Conservation (phyloP, 2,113 vertebrate species). For the Prochilodus magdalenae region DNA sequence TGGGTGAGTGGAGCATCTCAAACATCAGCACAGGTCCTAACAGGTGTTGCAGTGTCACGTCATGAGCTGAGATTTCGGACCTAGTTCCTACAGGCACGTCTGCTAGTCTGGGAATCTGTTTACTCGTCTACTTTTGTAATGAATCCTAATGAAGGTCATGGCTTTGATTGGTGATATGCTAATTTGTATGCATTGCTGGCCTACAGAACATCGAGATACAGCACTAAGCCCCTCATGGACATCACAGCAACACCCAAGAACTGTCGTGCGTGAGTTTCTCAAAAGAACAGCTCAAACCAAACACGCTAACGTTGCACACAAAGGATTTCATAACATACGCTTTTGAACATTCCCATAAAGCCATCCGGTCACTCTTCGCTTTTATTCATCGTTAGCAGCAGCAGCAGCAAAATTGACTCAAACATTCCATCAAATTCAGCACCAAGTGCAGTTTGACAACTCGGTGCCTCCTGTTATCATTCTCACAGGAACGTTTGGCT, state of each 20-base stretch:
- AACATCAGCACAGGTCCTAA: too few relatives aligned
- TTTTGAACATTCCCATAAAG: too few relatives aligned
- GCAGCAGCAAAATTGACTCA: neutral
- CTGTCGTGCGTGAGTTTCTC: neutral
- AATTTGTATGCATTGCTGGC: neutral
- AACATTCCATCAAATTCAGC: neutral
- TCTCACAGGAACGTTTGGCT: neutral
- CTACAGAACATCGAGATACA: neutral
- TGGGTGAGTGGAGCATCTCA: too few relatives aligned
- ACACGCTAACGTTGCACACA: neutral
- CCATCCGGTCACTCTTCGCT: too few relatives aligned
- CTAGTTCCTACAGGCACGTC: neutral
- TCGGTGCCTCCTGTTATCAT: neutral
- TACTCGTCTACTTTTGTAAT: neutral
- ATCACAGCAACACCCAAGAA: neutral
- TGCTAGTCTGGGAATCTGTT: neutral
- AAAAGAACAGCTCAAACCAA: neutral
- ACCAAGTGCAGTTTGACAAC: neutral
- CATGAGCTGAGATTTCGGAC: neutral
- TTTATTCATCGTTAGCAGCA: neutral
- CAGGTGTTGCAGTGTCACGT: neutral
- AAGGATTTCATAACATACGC: too few relatives aligned
- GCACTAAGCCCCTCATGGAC: neutral
- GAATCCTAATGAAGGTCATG: neutral
- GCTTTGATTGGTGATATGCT: neutral